phyloP scores from a whole-genome alignment of 2,797 vertebrate species.

The Chlorospingus flavigularis region DNA sequence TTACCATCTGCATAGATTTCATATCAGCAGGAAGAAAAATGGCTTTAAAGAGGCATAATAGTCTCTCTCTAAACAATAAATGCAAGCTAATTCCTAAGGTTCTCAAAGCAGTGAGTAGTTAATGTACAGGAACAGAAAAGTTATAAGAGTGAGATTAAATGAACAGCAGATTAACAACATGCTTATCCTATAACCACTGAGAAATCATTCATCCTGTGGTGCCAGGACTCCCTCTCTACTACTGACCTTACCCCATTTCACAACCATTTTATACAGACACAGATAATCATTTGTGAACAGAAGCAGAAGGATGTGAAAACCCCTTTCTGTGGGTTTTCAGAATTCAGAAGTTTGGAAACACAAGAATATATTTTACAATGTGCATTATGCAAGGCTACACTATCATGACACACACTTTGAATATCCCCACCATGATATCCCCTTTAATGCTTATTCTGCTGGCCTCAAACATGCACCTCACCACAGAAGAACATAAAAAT shows the following conservation, averaged over 20 bases:
- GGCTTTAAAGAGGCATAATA: background rate
- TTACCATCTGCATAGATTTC: background rate
- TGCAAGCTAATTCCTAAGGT: background rate
- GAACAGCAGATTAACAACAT: background rate
- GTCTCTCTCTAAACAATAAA: background rate
- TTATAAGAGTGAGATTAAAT: background rate
- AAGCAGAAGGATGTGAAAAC: background rate
- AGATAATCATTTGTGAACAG: background rate
- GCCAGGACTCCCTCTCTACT: background rate
- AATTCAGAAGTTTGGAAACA: background rate
- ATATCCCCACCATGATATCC: background rate
- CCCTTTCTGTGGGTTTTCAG: background rate
- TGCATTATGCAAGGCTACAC: background rate
- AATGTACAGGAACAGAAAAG: background rate
- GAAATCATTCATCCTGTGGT: background rate
- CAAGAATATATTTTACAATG: background rate
- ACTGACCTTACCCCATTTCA: background rate
- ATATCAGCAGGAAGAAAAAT: background rate
- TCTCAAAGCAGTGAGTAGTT: background rate
- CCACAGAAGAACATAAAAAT: background rate
- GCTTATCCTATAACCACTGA: background rate
- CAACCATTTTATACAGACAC: background rate
- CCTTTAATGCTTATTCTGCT: background rate
- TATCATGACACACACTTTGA: background rate
- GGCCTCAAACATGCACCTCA: background rate